Conservation (phyloP, 2,797 vertebrate species). For the Pteropus rufus region DNA sequence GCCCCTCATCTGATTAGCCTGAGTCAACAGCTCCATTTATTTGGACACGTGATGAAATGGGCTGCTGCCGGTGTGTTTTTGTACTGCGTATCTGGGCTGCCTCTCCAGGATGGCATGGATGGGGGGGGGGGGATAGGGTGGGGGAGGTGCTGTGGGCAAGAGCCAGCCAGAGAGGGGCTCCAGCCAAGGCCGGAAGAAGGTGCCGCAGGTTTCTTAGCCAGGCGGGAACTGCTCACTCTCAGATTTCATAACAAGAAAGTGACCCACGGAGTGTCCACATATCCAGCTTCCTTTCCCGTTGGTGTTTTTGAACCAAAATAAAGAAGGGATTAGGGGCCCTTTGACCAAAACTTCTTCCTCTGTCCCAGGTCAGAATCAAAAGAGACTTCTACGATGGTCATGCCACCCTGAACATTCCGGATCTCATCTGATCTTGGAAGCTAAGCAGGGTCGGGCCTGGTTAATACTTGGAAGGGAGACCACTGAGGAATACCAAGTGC, state of each 20-base stretch:
- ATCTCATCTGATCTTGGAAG: too few relatives aligned
- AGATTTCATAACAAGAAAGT: conserved; percentile 80
- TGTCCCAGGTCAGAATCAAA: conserved; percentile 21
- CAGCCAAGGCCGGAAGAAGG: background rate
- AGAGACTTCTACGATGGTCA: background rate
- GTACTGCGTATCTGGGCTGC: conserved; percentile 71
- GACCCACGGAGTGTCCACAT: conserved; percentile 74
- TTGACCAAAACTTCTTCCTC: conserved; percentile 54
- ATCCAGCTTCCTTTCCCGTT: conserved; percentile 76
- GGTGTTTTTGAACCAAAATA: conserved; percentile 78
- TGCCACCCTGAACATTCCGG: too few relatives aligned
- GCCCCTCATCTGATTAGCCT: conserved; percentile 78
- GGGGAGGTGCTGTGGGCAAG: background rate
- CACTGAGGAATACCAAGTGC: too few relatives aligned
- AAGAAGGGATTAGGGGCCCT: conserved; percentile 77
- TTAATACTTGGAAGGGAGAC: too few relatives aligned
- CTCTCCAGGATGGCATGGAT: conserved; percentile 74
- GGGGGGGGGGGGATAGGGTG: background rate
- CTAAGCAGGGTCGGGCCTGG: too few relatives aligned
- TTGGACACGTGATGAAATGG: conserved; percentile 61
- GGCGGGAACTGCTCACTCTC: conserved; percentile 49
- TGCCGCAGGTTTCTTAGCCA: background rate
- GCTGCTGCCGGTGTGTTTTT: conserved; percentile 78
- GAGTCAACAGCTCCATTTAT: conserved; percentile 70
- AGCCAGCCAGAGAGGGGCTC: background rate